Evolutionary conservation across 2,888 invertebrate species (phyloP), one percentile per base, ranked within the genome.

Genomic region (Aromia moschata): DNA sequence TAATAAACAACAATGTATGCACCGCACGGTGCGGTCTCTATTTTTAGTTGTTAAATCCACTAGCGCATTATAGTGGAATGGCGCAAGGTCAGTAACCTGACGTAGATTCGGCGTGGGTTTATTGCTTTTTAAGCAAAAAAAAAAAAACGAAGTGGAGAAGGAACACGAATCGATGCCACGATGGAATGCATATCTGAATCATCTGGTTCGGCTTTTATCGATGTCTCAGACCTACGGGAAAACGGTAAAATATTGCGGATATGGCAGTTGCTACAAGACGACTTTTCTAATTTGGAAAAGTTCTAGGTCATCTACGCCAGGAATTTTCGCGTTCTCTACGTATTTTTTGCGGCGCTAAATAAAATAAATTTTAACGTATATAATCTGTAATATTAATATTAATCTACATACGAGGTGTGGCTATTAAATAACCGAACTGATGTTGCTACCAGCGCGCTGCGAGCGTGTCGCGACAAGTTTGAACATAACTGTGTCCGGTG

Each of bases 81-180:
- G 44, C 10, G 37, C 46, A 44, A 55, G 55, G 59, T 59, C 55
- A 59, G 55, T 59, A 55, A 59, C 59, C 59, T 33, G 11, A 58
- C 41, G 44, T 37, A 36, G 7, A 36, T 58, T 52, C 31, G 38
- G 37, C 33, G 46, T 55, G 30, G 55, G 46, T 38, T 40, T 38
- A 38, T 37, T 46, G 16, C 14, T 36, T 36, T 14, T 9, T 41
- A 36, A 12, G 25, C 12, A 5, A 38, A 46, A 55, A 54, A 20
- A 17, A 16, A 25, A 5, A 25, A 25, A 3, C 25, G 25, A 25
- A 25, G 25, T 25, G 7, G 25, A 7, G 7, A 5, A 25, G 4
- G 25, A 25, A 11, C 2, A 15, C 16, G 18, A 18, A 10, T 40
- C 37, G 37, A 47, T 31, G 33, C 36, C 15, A 47, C 36, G 14